Evolutionary conservation across 2,888 invertebrate species (phyloP).

Genomic region (Mellilla xanthometata): DNA sequence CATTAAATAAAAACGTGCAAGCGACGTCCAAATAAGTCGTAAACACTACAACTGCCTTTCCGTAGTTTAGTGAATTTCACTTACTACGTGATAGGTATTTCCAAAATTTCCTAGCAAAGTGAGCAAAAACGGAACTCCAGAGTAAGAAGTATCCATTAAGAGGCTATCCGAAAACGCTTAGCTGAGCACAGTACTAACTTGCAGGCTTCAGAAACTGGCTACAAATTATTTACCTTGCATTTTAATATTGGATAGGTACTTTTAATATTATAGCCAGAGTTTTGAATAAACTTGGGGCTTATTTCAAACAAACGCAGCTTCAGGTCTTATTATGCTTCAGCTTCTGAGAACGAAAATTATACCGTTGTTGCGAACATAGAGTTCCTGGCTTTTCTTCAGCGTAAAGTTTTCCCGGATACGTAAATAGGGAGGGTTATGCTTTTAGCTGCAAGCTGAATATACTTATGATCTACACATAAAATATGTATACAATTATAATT

Average conservation of each 20-base stretch:
- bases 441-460: too few species aligned
- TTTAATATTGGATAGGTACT: conserved; percentile 1
- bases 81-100: too few species aligned
- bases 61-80: conserved; percentile 3
- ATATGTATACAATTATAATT: too few species aligned
- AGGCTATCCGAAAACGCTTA: conserved; percentile 32
- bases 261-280: neutral
- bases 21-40: conserved; percentile 21
- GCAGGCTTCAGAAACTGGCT: conserved; percentile 8
- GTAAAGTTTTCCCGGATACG: too few species aligned
- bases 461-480: too few species aligned
- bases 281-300: neutral
- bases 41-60: conserved; percentile 12
- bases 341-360: conserved; percentile 1
- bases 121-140: conserved; percentile 2
- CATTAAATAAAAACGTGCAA: conserved; percentile 28
- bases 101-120: neutral
- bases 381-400: too few species aligned
- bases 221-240: conserved; percentile 1
- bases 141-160: conserved; percentile 22
- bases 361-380: conserved; percentile 1
- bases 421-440: too few species aligned
- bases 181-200: conserved; percentile 19
- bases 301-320: conserved; percentile 1
- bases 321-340: conserved; percentile 1